A percentile compares a stretch with the other conserved stretches of the same genome.
phyloP scores from a whole-genome alignment of 2,797 vertebrate species.

The Megaceryle alcyon region DNA sequence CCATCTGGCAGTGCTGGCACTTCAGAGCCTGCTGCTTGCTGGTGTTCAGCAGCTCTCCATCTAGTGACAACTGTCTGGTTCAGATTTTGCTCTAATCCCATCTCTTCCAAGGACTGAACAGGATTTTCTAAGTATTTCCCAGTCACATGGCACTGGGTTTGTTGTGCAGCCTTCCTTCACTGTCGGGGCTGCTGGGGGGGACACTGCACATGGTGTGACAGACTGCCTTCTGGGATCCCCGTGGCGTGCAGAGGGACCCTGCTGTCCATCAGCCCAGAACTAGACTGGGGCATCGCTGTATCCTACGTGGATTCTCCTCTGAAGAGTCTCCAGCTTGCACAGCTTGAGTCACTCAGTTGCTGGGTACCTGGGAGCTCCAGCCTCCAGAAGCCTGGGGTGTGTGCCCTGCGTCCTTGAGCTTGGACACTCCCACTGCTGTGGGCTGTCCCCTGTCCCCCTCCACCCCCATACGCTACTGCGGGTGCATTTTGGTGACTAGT shows the following conservation, averaged over 20 bases:
- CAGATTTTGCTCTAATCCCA: not conserved
- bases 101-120: not conserved
- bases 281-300: not conserved
- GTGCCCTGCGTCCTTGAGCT: rapidly evolving
- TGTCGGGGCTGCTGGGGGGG: not conserved
- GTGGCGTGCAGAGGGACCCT: not conserved
- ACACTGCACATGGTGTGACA: not conserved
- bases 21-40: not conserved
- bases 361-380: not conserved
- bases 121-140: not conserved
- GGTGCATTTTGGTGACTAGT: not conserved
- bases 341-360: rapidly evolving
- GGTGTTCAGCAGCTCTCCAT: not conserved
- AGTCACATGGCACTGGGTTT: rapidly evolving
- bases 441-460: not conserved
- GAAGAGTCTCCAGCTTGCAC: not conserved
- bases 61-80: not conserved
- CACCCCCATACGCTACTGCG: rapidly evolving
- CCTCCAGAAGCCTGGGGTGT: not conserved
- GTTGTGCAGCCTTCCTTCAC: not conserved
- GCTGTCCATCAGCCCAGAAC: not conserved
- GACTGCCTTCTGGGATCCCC: not conserved
- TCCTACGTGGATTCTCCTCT: not conserved
- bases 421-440: rapidly evolving
- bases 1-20: not conserved